Evolutionary conservation across 2,888 invertebrate genomes (phyloP).

Genomic region (Eumacrocentrus americanus): DNA sequence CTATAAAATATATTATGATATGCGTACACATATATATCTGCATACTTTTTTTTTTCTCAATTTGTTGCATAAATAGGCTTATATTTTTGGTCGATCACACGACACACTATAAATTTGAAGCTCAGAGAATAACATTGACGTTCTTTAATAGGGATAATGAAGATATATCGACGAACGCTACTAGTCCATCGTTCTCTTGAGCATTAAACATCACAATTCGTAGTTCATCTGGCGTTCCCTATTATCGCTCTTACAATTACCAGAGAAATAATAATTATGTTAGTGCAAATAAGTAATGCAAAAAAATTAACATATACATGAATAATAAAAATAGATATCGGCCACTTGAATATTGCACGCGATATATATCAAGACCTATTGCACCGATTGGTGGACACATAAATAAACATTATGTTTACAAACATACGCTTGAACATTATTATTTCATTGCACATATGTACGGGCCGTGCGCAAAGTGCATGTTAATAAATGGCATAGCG

Average conservation of each 20-base stretch:
- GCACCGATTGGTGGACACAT: conserved; percentile 33
- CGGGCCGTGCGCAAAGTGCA: not conserved
- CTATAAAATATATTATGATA: conserved; percentile 40
- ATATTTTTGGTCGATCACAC: conserved; percentile 13
- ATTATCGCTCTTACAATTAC: no score
- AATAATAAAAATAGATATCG: conserved; percentile 18
- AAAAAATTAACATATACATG: no score
- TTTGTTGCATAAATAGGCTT: conserved; percentile 12
- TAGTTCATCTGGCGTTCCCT: conserved; percentile 3
- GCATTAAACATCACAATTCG: not conserved
- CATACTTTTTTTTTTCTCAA: conserved; percentile 5
- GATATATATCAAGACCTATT: conserved; percentile 30
- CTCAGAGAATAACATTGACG: not conserved
- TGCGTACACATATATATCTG: conserved; percentile 28
- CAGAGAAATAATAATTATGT: no score
- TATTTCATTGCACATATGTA: not conserved
- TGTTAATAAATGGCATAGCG: not conserved
- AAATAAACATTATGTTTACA: not conserved
- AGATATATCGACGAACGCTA: no score
- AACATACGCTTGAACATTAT: not conserved
- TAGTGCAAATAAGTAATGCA: no score
- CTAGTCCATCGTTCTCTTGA: not conserved
- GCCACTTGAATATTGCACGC: conserved; percentile 36
- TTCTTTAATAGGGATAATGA: conserved; percentile 1
- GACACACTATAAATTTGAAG: not conserved